phyloP scores from a whole-genome alignment of 2,113 vertebrate species.

The Trematocara variabile region DNA sequence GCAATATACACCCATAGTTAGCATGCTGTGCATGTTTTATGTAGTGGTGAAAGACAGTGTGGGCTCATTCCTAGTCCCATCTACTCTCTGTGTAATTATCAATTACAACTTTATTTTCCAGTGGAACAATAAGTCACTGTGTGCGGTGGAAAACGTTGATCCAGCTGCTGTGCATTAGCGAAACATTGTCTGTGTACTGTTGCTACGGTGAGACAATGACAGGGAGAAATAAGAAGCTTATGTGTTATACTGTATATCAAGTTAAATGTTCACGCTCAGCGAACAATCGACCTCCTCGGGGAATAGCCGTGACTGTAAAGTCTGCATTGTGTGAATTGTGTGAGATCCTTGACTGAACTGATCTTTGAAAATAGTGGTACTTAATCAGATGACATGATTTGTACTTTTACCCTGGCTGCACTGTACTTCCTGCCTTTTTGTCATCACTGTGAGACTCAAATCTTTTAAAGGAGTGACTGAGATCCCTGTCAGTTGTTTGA shows the following conservation, averaged over 20 bases:
- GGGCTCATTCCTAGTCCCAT: constrained; percentile 18
- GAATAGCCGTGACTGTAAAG: neutral
- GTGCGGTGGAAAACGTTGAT: constrained; percentile 32
- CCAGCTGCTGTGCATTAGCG: constrained; percentile 8
- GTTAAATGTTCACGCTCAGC: neutral
- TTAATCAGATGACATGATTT: constrained; percentile 54
- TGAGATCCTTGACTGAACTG: neutral
- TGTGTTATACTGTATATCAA: neutral
- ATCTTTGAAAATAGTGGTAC: constrained; percentile 15
- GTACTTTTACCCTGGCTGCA: neutral
- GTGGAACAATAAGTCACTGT: constrained; percentile 49
- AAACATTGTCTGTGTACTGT: neutral
- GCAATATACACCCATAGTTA: constrained; percentile 52
- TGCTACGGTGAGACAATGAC: neutral
- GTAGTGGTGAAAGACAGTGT: constrained; percentile 15
- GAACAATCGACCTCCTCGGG: neutral
- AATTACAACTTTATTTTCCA: constrained; percentile 64
- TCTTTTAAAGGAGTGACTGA: constrained; percentile 26
- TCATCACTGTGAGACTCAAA: neutral
- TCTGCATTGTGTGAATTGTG: neutral
- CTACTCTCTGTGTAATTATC: constrained; percentile 65
- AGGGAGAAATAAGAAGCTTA: neutral
- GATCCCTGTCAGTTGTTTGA: neutral
- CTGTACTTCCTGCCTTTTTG: constrained; percentile 3
- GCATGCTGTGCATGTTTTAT: constrained; percentile 43